A percentile compares a stretch with the other conserved stretches of the same genome.
These are phyloP conservation scores for Pomacea maculata DNA, from an alignment of 1,140 invertebrate species.

Conservation along the genomic window DNA sequence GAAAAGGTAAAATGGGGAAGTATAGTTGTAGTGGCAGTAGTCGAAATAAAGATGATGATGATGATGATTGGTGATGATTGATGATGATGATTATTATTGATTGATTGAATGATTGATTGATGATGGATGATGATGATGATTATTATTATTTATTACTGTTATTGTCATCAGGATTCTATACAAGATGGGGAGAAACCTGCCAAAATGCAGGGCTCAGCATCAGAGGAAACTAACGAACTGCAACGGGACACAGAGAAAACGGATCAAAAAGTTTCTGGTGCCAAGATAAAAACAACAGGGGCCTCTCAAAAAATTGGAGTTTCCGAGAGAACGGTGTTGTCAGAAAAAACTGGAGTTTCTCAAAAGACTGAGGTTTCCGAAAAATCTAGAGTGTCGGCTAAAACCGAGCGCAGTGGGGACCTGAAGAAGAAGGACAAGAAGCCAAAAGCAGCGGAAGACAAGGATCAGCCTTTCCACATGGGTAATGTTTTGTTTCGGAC, in stretches of 20 bases:
- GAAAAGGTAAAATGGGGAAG: not conserved
- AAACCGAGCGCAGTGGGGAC: constrained; percentile 22
- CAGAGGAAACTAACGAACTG: not conserved
- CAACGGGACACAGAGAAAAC: not conserved
- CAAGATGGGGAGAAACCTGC: not conserved
- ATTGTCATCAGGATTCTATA: too few relatives aligned
- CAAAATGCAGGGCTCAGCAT: not conserved
- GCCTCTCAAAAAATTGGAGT: constrained; percentile 6
- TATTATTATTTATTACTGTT: too few relatives aligned
- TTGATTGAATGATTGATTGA: not conserved
- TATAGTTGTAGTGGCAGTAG: not conserved
- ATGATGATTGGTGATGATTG: not conserved
- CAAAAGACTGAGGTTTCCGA: constrained; percentile 1
- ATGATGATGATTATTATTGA: too few relatives aligned
- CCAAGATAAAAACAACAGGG: constrained; percentile 7
- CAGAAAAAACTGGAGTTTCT: not conserved
- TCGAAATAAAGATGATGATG: not conserved
- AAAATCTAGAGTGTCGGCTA: constrained; percentile 24
- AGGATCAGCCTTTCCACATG: constrained; percentile 36
- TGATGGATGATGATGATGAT: too few relatives aligned
- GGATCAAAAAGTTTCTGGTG: not conserved
- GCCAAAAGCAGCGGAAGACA: constrained; percentile 21
- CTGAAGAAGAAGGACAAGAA: constrained; percentile 29
- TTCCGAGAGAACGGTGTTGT: not conserved
- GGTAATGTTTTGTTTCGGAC: constrained; percentile 21